Percentiles rank a stretch among this genome's conserved stretches.
Evolutionary conservation across 2,888 invertebrate genomes (phyloP).

Genomic region (Steinernema carpocapsae): DNA sequence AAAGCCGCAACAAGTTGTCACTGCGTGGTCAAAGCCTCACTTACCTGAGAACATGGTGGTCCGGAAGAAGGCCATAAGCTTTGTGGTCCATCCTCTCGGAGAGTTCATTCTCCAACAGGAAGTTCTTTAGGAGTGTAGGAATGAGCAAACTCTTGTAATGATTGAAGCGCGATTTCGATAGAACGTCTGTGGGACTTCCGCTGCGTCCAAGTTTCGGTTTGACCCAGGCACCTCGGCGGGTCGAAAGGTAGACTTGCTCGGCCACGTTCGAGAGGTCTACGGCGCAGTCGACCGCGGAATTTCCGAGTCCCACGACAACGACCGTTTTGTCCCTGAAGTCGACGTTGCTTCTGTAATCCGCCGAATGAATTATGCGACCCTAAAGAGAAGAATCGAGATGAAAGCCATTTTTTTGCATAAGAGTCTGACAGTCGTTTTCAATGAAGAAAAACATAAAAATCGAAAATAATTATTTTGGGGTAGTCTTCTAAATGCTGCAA

Average conservation of each 20-base stretch:
- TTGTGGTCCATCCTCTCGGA: slow-evolving; percentile 59
- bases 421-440: background rate
- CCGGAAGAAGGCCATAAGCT: slow-evolving; percentile 68
- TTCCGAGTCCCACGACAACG: slow-evolving; percentile 70
- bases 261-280: slow-evolving; percentile 68
- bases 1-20: slow-evolving; percentile 37
- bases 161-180: slow-evolving; percentile 37
- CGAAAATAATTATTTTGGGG: no score
- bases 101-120: slow-evolving; percentile 47
- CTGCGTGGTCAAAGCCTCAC: slow-evolving; percentile 34
- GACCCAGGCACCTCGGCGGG: slow-evolving; percentile 43
- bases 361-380: slow-evolving; percentile 55
- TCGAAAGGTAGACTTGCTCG: slow-evolving; percentile 44
- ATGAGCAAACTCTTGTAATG: slow-evolving; percentile 36
- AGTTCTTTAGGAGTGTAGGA: slow-evolving; percentile 48
- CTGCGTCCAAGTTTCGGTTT: background rate
- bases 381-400: slow-evolving; percentile 49
- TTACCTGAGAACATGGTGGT: slow-evolving; percentile 54
- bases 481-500: no score
- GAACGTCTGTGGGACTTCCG: slow-evolving; percentile 37
- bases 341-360: slow-evolving; percentile 48
- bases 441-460: background rate
- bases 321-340: slow-evolving; percentile 68
- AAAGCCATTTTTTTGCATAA: background rate
- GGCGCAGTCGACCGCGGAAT: slow-evolving; percentile 70